A percentile compares a stretch with the other conserved stretches of the same genome.
phyloP scores from a whole-genome alignment of 2,797 vertebrate genomes.

The Rhinophrynus dorsalis region DNA sequence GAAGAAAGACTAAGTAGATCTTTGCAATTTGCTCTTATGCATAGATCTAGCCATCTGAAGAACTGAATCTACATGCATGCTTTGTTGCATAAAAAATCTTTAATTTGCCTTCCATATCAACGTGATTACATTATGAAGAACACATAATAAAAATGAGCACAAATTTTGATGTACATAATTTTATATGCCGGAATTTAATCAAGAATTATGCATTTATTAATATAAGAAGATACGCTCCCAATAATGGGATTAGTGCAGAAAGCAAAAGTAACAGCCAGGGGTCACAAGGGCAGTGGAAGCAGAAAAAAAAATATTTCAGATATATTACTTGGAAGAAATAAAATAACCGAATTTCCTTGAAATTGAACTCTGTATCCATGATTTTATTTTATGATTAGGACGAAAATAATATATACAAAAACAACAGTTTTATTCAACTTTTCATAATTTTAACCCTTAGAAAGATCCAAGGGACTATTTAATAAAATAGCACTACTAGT shows the following conservation, averaged over 20 bases:
- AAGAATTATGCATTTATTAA: slow-evolving; percentile 45
- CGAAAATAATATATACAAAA: no score
- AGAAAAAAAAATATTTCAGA: slow-evolving; percentile 58
- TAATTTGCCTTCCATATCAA: slow-evolving; percentile 47
- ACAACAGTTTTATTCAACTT: no score
- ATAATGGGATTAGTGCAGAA: slow-evolving; percentile 31
- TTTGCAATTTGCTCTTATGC: slow-evolving; percentile 23
- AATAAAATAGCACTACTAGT: no score
- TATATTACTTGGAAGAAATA: slow-evolving; percentile 56
- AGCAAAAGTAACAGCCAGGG: slow-evolving; percentile 32
- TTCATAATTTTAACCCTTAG: no score
- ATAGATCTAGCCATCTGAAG: slow-evolving; percentile 27
- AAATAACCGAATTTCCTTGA: slow-evolving; percentile 56
- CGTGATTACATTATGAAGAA: slow-evolving; percentile 48
- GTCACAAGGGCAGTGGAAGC: slow-evolving; percentile 46
- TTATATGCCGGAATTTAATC: slow-evolving; percentile 44
- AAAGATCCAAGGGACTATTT: no score
- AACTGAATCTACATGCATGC: slow-evolving; percentile 40
- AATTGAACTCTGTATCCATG: slow-evolving; percentile 34
- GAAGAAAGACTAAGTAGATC: slow-evolving; percentile 14
- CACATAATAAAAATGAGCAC: slow-evolving; percentile 39
- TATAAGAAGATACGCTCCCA: slow-evolving; percentile 30
- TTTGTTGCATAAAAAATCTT: slow-evolving; percentile 45
- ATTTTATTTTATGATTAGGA: no score
- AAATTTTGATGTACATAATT: slow-evolving; percentile 43